Conservation (phyloP, 2,888 invertebrate species). For the Atherix ibis region DNA sequence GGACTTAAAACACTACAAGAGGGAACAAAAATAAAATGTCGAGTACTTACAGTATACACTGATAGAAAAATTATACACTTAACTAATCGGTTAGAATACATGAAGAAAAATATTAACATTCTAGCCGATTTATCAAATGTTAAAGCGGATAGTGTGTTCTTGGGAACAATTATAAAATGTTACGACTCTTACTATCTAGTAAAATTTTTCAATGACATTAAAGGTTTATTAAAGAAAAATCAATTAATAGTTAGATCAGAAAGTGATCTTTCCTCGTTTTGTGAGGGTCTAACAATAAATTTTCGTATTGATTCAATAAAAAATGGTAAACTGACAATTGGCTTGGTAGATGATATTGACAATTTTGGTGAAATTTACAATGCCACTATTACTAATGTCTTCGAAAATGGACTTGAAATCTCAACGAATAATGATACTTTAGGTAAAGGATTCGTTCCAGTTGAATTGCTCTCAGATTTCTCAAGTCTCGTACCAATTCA, state of each 20-base stretch:
- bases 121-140: slow-evolving; percentile 38
- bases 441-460: slow-evolving; percentile 28
- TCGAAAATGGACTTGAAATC: slow-evolving; percentile 30
- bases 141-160: slow-evolving; percentile 29
- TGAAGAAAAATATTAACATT: slow-evolving; percentile 38
- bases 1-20: slow-evolving; percentile 35
- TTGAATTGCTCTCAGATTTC: slow-evolving; percentile 24
- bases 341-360: slow-evolving; percentile 22
- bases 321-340: slow-evolving; percentile 20
- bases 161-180: slow-evolving; percentile 27
- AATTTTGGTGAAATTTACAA: slow-evolving; percentile 25
- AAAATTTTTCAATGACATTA: slow-evolving; percentile 30
- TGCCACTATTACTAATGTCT: slow-evolving; percentile 18
- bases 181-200: slow-evolving; percentile 20
- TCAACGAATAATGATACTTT: slow-evolving; percentile 17
- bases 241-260: slow-evolving; percentile 13
- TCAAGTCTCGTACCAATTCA: slow-evolving; percentile 23
- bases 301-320: slow-evolving; percentile 21
- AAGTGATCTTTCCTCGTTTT: slow-evolving; percentile 16
- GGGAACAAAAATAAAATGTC: slow-evolving; percentile 40
- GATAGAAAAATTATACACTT: slow-evolving; percentile 37
- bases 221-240: slow-evolving; percentile 27
- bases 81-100: slow-evolving; percentile 48
- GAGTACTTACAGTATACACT: slow-evolving; percentile 39
- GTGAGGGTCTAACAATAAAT: slow-evolving; percentile 24